Conservation (phyloP, 1,140 invertebrate genomes). For the Leptinotarsa defecta region DNA sequence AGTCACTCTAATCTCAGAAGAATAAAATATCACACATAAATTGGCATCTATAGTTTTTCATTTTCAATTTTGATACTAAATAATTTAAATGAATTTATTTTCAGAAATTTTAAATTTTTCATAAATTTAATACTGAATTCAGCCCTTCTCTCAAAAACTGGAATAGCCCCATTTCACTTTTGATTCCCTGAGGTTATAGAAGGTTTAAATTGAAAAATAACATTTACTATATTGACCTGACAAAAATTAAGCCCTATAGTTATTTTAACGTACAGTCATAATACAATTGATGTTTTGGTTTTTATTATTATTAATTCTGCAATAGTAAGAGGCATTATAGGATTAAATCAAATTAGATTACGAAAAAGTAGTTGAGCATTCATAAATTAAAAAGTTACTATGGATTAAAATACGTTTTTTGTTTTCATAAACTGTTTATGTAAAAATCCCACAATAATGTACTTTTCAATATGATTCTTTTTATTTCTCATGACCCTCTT, state of each 20-base stretch:
- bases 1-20: no score
- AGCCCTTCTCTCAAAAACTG: constrained; percentile 57
- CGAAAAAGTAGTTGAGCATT: constrained; percentile 53
- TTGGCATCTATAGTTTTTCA: constrained; percentile 58
- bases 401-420: no score
- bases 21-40: constrained; percentile 60
- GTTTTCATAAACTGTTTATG: no score
- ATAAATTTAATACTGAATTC: constrained; percentile 46
- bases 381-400: no score
- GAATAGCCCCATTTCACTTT: constrained; percentile 58
- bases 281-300: constrained; percentile 47
- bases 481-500: no score
- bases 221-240: constrained; percentile 58
- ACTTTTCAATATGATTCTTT: no score
- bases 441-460: no score
- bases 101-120: constrained; percentile 38
- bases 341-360: constrained; percentile 59
- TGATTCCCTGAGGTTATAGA: constrained; percentile 60
- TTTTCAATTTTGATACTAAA: constrained; percentile 56
- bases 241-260: constrained; percentile 62
- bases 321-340: constrained; percentile 49
- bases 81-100: constrained; percentile 49
- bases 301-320: constrained; percentile 54
- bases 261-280: constrained; percentile 48
- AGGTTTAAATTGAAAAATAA: constrained; percentile 56